These are phyloP conservation scores for Alitta virens DNA, from an alignment of 2,888 invertebrate genomes.

Conservation along the genomic window DNA sequence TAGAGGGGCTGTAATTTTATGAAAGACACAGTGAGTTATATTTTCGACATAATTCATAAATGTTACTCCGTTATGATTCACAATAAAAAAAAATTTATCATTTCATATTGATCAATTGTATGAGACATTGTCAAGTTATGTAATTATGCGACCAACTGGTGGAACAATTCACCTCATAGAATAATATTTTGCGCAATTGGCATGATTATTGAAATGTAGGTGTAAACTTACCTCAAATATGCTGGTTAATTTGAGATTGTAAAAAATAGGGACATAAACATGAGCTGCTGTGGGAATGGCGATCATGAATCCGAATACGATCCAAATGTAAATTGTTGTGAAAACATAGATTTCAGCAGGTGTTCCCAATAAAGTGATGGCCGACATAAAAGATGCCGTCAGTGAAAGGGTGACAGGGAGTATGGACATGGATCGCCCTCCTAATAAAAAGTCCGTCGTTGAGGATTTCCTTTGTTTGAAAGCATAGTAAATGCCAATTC, in stretches of 20 bases:
- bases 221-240: slow-evolving; percentile 32
- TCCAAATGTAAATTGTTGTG: slow-evolving; percentile 29
- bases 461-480: slow-evolving; percentile 34
- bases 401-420: slow-evolving; percentile 53
- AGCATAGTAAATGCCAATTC: slow-evolving; percentile 45
- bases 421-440: slow-evolving; percentile 49
- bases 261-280: slow-evolving; percentile 33
- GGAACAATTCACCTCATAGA: background rate
- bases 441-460: slow-evolving; percentile 39
- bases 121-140: too few species aligned
- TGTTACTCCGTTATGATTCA: too few species aligned
- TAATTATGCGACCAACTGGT: slow-evolving; percentile 2
- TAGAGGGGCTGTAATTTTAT: too few species aligned
- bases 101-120: too few species aligned
- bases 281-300: slow-evolving; percentile 43
- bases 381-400: slow-evolving; percentile 55
- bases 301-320: slow-evolving; percentile 40
- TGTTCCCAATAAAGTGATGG: slow-evolving; percentile 52
- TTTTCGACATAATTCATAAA: too few species aligned
- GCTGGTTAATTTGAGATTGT: slow-evolving; percentile 31
- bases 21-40: too few species aligned
- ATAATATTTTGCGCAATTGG: too few species aligned
- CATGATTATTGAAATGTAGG: too few species aligned
- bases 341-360: slow-evolving; percentile 49
- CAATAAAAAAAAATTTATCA: too few species aligned